Conservation (phyloP, 2,888 invertebrate species). For the Brenthis hecate region DNA sequence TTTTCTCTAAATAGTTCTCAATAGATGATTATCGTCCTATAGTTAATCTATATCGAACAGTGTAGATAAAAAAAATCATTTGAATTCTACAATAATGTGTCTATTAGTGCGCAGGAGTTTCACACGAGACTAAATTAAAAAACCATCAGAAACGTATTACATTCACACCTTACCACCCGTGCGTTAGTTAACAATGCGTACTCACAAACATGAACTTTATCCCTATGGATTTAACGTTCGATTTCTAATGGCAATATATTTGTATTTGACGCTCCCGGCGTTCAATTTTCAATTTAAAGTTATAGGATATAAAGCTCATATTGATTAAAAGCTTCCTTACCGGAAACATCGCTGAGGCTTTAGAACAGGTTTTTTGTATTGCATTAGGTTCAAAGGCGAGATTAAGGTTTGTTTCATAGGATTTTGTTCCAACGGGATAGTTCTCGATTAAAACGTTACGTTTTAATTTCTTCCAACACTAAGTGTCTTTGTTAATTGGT, state of each 20-base stretch:
- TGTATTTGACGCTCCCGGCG: conserved; percentile 18
- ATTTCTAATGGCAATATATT: conserved; percentile 28
- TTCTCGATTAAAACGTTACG: conserved; percentile 41
- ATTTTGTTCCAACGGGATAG: conserved; percentile 48
- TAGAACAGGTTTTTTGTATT: conserved; percentile 46
- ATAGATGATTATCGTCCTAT: conserved; percentile 8
- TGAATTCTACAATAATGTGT: conserved; percentile 62
- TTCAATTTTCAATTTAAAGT: conserved; percentile 37
- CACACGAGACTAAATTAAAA: conserved; percentile 78
- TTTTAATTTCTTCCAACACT: conserved; percentile 39
- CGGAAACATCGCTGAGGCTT: conserved; percentile 38
- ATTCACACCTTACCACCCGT: conserved; percentile 66
- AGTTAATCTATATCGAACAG: conserved; percentile 11
- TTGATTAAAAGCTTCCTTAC: conserved; percentile 31
- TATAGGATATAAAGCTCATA: conserved; percentile 35
- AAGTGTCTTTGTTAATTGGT: conserved; percentile 40
- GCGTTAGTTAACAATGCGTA: conserved; percentile 30
- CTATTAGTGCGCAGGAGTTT: conserved; percentile 73
- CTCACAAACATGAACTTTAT: conserved; percentile 40
- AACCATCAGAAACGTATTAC: conserved; percentile 78
- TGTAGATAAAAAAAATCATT: conserved; percentile 34
- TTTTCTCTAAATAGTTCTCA: conserved; percentile 2
- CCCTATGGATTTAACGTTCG: conserved; percentile 26
- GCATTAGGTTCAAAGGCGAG: conserved; percentile 49
- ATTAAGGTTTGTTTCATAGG: conserved; percentile 52